phyloP scores from a whole-genome alignment of 2,888 invertebrate species.

The Ernsta delagoae region DNA sequence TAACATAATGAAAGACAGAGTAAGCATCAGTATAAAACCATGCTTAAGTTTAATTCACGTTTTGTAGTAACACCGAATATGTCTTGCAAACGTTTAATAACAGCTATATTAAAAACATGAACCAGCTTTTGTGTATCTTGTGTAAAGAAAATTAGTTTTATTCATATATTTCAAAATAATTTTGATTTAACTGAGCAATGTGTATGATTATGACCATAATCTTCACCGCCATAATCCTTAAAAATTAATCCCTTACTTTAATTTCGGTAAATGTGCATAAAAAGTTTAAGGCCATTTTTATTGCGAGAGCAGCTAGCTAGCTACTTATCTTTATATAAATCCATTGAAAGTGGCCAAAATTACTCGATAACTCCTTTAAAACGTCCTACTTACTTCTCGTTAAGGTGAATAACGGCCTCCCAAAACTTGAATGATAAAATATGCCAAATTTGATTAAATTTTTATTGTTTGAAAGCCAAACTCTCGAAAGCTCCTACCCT shows the following conservation, averaged over 20 bases:
- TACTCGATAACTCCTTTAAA: conserved; percentile 72
- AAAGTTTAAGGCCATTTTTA: conserved; percentile 5
- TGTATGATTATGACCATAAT: no score
- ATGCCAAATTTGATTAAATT: conserved; percentile 47
- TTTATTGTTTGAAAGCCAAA: conserved; percentile 41
- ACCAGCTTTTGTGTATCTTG: no score
- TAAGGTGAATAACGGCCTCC: conserved; percentile 66
- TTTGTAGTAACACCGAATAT: no score
- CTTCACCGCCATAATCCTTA: background rate
- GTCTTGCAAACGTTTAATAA: no score
- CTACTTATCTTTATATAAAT: conserved; percentile 13
- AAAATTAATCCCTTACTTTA: background rate
- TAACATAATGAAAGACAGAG: no score
- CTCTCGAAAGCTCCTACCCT: conserved; percentile 22
- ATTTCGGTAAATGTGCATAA: background rate
- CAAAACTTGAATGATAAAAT: conserved; percentile 44
- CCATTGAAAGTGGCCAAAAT: conserved; percentile 54
- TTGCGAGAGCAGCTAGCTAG: background rate
- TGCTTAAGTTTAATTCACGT: no score
- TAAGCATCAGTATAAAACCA: no score
- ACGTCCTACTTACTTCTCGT: conserved; percentile 69
- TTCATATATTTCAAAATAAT: no score
- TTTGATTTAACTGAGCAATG: no score
- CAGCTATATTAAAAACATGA: no score
- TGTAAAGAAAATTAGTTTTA: no score